These are phyloP conservation scores for Sylvia borin DNA, from an alignment of 2,797 vertebrate species.

Conservation along the genomic window DNA sequence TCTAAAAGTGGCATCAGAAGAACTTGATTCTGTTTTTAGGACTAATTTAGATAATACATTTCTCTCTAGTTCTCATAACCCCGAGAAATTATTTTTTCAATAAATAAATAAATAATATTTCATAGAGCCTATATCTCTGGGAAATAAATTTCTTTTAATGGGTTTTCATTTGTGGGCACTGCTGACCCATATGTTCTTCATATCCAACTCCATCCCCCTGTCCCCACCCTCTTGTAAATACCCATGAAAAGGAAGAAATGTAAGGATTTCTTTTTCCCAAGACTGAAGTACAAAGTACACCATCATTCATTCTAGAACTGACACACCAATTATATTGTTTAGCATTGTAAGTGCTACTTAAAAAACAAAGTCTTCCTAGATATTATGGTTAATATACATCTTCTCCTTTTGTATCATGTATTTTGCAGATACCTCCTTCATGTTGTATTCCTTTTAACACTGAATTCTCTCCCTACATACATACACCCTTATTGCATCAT, in stretches of 20 bases:
- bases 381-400: neutral
- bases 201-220: accelerated
- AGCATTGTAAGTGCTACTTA: neutral
- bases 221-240: accelerated
- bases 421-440: neutral
- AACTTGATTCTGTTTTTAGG: neutral
- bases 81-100: conserved; percentile 1
- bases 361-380: neutral
- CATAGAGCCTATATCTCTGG: neutral
- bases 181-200: neutral
- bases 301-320: neutral
- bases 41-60: neutral
- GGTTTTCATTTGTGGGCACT: neutral
- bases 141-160: neutral
- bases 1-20: neutral
- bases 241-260: neutral
- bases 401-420: neutral
- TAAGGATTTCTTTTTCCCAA: neutral
- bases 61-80: neutral
- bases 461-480: neutral
- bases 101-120: neutral
- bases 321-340: neutral
- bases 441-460: neutral
- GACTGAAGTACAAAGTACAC: neutral
- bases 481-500: too few species aligned